Conservation (phyloP, 2,113 vertebrate genomes). For the Boleophthalmus pectinirostris region DNA sequence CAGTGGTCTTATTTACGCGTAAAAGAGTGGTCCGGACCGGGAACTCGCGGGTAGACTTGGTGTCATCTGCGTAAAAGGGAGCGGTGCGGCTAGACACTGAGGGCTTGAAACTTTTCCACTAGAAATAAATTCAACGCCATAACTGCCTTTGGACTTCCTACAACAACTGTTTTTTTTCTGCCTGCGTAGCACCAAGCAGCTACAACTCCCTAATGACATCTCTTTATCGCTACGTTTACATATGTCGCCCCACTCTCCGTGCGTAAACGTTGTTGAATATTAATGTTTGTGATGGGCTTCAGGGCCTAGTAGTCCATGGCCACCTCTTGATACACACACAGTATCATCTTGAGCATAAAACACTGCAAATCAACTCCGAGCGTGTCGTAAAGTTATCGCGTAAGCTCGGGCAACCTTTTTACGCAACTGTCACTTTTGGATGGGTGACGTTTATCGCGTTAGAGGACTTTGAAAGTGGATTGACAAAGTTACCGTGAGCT, state of each 20-base stretch:
- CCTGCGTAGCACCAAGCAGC: neutral
- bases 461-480: constrained; percentile 23
- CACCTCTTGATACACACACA: constrained; percentile 45
- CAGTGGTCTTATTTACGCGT: neutral
- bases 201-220: constrained; percentile 28
- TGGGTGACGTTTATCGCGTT: constrained; percentile 7
- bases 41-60: constrained; percentile 38
- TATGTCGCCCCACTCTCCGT: constrained; percentile 20
- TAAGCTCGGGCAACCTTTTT: constrained; percentile 11
- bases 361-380: constrained; percentile 5
- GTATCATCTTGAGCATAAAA: neutral
- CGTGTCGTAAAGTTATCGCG: constrained; percentile 27
- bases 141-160: constrained; percentile 61
- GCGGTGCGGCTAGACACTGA: constrained; percentile 65
- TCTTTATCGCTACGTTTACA: constrained; percentile 4
- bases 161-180: constrained; percentile 38
- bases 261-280: constrained; percentile 32
- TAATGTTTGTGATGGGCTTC: constrained; percentile 7
- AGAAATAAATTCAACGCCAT: constrained; percentile 73
- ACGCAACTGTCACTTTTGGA: constrained; percentile 47
- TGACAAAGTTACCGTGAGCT: constrained; percentile 31
- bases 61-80: constrained; percentile 65
- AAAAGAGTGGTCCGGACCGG: constrained; percentile 25
- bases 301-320: constrained; percentile 6
- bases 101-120: constrained; percentile 77